Evolutionary conservation across 2,113 vertebrate species (phyloP).

Genomic region (Gallinago paraguaiae): DNA sequence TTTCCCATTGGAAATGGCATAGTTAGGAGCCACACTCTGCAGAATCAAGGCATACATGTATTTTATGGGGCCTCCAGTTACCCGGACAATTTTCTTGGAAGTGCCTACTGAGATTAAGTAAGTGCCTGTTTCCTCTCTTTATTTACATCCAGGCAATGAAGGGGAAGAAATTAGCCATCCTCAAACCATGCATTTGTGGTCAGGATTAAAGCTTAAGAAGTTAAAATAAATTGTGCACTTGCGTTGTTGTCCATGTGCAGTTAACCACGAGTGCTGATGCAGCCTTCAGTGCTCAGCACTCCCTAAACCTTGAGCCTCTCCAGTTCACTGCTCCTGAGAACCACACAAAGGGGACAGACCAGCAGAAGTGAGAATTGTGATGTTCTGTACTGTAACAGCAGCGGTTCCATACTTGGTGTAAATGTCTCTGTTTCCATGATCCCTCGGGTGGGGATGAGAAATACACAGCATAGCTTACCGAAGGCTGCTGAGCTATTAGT

Average conservation of each 20-base stretch:
- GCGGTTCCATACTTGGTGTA: neutral
- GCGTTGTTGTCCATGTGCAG: neutral
- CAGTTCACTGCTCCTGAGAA: neutral
- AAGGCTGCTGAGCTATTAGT: neutral
- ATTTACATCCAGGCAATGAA: neutral
- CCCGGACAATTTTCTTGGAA: neutral
- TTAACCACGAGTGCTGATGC: neutral
- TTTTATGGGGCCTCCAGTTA: neutral
- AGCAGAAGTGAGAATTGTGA: neutral
- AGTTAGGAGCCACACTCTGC: neutral
- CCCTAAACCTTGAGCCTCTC: neutral
- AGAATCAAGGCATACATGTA: rapidly evolving
- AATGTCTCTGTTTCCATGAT: neutral
- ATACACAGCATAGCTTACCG: neutral
- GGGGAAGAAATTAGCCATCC: neutral
- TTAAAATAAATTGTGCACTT: neutral
- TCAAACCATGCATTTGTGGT: neutral
- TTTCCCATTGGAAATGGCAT: neutral
- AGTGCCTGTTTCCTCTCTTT: neutral
- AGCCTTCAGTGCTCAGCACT: neutral
- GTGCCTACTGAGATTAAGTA: neutral
- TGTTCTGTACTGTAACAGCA: neutral
- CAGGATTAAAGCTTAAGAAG: neutral
- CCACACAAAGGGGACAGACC: neutral
- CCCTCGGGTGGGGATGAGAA: neutral